These are phyloP conservation scores for Ophonus ardosiacus DNA, from an alignment of 2,888 invertebrate genomes.

Conservation along the genomic window DNA sequence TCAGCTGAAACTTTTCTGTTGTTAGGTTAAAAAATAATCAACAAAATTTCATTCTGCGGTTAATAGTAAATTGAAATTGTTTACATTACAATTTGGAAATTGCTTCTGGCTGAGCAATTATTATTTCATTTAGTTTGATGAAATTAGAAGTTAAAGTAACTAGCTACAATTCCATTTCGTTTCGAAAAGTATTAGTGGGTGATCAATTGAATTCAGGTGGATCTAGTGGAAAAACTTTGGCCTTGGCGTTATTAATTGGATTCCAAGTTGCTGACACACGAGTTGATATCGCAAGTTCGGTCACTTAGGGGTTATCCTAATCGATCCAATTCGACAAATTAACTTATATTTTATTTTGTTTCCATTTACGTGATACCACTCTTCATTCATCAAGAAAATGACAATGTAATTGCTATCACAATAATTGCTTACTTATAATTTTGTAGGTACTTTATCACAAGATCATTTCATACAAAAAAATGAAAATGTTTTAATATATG, in stretches of 20 bases:
- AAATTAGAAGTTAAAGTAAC: slow-evolving; percentile 19
- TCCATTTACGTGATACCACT: neutral
- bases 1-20: neutral
- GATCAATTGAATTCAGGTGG: slow-evolving; percentile 15
- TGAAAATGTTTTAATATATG: too few relatives aligned
- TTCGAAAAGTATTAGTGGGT: neutral
- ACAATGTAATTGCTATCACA: neutral
- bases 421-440: neutral
- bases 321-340: slow-evolving; percentile 15
- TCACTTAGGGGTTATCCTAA: slow-evolving; percentile 23
- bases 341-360: slow-evolving; percentile 1
- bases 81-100: slow-evolving; percentile 16
- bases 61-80: slow-evolving; percentile 7
- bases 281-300: slow-evolving; percentile 20
- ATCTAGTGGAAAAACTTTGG: slow-evolving; percentile 4
- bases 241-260: slow-evolving; percentile 34
- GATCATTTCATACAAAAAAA: neutral
- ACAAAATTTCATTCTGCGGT: slow-evolving; percentile 2
- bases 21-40: neutral
- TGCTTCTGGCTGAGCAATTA: neutral
- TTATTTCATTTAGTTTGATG: neutral
- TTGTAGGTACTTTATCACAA: neutral
- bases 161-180: neutral
- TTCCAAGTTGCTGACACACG: slow-evolving; percentile 37
- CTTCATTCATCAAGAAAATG: neutral